Base-by-base conservation (phyloP, 2,888 invertebrate genomes). In the Ramazzottius varieornatus region DNA sequence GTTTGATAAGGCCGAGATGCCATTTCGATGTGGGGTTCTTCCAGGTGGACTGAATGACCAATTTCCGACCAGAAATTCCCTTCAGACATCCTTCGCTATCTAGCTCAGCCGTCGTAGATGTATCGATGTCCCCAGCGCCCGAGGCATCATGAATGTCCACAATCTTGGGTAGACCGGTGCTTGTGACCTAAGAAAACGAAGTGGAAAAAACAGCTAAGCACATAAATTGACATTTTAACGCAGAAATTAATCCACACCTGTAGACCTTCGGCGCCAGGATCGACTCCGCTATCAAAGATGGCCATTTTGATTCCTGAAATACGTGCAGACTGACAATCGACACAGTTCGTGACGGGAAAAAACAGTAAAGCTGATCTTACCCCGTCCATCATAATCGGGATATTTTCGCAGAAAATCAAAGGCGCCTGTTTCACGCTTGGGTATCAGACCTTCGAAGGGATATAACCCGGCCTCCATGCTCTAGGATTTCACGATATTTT, bases 271-370 rank as follows among this genome's bases (percentile, higher is more conserved):
- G 92, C 92, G 64, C 88, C 89, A 32, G 96, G 94, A 81, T 98
- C 96, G 66, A 98, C 88, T 8, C 96, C 96, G 1, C 94, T 93
- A 79, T 98, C 98, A 71, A 96, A 85, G 75, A 98, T 87, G 63
- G 93, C 96, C 74, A 98, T 92, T 69, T 86, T 80, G 65, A 88
- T 85, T 71, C 85, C 54, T 54, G 54, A 8, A 16, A 54, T 24
- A 29, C 13, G 13, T 29, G 4, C n/a, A 13, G 24, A 54, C 4
- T 8, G 4, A 29, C 4, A n/a, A 54, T 4, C 16, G n/a, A 54
- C 4, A 24, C n/a, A 54, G 24, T 54, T n/a, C n/a, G n/a, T n/a
- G n/a, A n/a, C n/a, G n/a, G n/a, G n/a, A n/a, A n/a, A n/a, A n/a
- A n/a, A n/a, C n/a, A n/a, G n/a, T n/a, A n/a, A n/a, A n/a, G n/a